Evolutionary conservation across 2,888 invertebrate species (phyloP).

Genomic region (Coecobrya sp.): DNA sequence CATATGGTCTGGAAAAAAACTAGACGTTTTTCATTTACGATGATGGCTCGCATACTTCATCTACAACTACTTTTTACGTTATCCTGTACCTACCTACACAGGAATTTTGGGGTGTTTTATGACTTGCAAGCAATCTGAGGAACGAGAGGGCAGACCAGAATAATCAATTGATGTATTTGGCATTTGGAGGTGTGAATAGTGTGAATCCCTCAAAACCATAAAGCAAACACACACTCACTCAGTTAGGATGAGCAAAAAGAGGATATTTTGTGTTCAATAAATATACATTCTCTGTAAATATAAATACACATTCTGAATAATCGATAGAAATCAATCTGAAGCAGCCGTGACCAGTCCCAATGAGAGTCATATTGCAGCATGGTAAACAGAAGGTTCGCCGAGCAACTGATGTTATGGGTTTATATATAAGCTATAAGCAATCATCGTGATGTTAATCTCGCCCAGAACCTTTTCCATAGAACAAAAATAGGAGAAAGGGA

Average conservation of each 20-base stretch:
- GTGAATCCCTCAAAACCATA: slow-evolving; percentile 76
- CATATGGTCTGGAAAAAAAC: slow-evolving; percentile 67
- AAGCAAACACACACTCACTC: slow-evolving; percentile 56
- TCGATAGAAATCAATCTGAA: slow-evolving; percentile 78
- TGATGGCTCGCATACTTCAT: not conserved
- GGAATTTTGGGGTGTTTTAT: slow-evolving; percentile 47
- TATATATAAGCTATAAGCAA: slow-evolving; percentile 10
- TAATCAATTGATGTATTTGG: slow-evolving; percentile 70
- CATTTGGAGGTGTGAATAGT: slow-evolving; percentile 75
- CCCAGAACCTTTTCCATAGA: not conserved
- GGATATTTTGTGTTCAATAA: too few relatives aligned
- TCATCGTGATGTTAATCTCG: not conserved
- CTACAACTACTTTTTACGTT: not conserved
- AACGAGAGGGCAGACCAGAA: slow-evolving; percentile 30
- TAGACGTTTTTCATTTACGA: not conserved
- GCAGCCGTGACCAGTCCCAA: slow-evolving; percentile 79
- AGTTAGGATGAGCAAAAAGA: not conserved
- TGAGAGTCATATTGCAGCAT: slow-evolving; percentile 50
- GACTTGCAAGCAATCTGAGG: slow-evolving; percentile 53
- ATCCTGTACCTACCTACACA: not conserved
- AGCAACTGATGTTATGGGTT: slow-evolving; percentile 13
- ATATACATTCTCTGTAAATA: too few relatives aligned
- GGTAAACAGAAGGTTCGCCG: slow-evolving; percentile 8
- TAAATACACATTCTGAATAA: slow-evolving; percentile 62
- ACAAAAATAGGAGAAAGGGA: not conserved